Evolutionary conservation across 2,888 invertebrate genomes (phyloP), one percentile per base, ranked within the genome.

Genomic region (Gymnoscelis rufifasciata): DNA sequence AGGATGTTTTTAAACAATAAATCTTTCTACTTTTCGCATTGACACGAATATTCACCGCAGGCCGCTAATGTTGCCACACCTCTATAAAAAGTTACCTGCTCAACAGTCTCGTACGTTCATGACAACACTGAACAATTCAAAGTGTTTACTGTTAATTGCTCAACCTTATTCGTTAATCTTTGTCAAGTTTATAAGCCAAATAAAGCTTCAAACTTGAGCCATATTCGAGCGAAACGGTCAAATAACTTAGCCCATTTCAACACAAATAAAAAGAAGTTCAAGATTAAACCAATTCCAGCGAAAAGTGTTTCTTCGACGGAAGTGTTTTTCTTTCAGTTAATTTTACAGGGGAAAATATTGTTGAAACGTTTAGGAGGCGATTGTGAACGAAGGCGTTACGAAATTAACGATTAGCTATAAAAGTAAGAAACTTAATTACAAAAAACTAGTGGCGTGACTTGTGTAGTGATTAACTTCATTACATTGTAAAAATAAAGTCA

Each of bases 321-420:
- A 37, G 35, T 47, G 39, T 37, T 43, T 43, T 38, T 30, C 13
- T 35, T 19, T 11, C 35, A 35, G 11, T 35, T 23, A 23, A 35
- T 35, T 35, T 19, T 35, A 14, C 23, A 40, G 45, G 39, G n/a
- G 33, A 50, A 49, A 54, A 45, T 51, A 49, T 49, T 46, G 47
- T 45, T 46, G 28, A 43, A 40, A 48, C 41, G 40, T 47, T 45
- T 38, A 38, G 46, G 38, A 50, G 44, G 40, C 47, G 45, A 43
- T 56, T n/a, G n/a, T n/a, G n/a, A n/a, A n/a, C n/a, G 46, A 37
- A 50, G 44, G 40, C 47, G 45, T 45, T 56, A 26, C 26, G 26
- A 6, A 26, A 26, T 6, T 26, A 6, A 19, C 5, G 5, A 19
- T 19, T 3, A 19, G 19, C 2, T 19, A 19, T 19, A 19, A 19